These are phyloP conservation scores for Helicoverpa zea DNA, from an alignment of 1,140 invertebrate species.

Conservation along the genomic window DNA sequence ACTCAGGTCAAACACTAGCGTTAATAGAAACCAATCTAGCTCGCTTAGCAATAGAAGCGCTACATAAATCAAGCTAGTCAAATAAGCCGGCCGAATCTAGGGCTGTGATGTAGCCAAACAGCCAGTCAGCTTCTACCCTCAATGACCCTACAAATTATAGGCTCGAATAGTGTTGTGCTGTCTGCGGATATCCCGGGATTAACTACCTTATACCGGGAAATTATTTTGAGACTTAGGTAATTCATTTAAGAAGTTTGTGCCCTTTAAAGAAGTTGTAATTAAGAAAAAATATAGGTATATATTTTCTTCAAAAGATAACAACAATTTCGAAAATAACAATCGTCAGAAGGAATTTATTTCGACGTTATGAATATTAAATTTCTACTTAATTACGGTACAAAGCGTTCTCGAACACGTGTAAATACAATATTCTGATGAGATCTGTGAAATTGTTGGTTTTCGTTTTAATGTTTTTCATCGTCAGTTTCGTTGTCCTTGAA, in stretches of 20 bases:
- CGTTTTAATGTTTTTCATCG: conserved; percentile 11
- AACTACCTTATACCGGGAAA: not conserved
- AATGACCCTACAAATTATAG: conserved; percentile 52
- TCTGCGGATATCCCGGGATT: conserved; percentile 35
- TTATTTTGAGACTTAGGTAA: not conserved
- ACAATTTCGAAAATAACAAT: not conserved
- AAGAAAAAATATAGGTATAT: no score
- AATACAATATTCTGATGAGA: conserved; percentile 24
- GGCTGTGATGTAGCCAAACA: conserved; percentile 48
- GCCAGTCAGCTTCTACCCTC: conserved; percentile 44
- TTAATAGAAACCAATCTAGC: conserved; percentile 49
- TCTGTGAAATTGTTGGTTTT: not conserved
- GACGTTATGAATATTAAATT: not conserved
- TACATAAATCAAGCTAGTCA: conserved; percentile 48
- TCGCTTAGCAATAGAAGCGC: conserved; percentile 31
- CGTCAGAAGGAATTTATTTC: not conserved
- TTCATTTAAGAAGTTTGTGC: no score
- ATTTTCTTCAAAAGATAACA: no score
- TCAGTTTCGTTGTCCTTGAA: not conserved
- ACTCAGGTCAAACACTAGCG: conserved; percentile 42
- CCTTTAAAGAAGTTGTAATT: no score
- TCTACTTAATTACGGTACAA: conserved; percentile 3
- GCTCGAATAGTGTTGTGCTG: conserved; percentile 36
- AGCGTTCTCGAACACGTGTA: conserved; percentile 21
- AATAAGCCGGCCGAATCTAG: conserved; percentile 47